Conservation (phyloP, 2,113 vertebrate genomes). For the Canis aureus region DNA sequence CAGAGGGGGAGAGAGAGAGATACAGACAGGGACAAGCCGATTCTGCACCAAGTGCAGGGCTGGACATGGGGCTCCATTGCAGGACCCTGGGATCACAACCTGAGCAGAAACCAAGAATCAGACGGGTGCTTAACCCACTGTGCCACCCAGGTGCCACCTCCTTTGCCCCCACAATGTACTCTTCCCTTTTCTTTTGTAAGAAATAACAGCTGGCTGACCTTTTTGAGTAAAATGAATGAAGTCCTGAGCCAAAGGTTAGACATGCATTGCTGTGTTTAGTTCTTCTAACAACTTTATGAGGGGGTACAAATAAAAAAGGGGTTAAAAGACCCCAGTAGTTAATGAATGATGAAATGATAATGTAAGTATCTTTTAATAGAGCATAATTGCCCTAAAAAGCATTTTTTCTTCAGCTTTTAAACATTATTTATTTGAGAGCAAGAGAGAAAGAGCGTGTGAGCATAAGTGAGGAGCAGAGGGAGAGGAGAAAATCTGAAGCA, state of each 20-base stretch:
- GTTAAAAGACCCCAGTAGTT: background rate
- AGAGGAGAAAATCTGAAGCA: too few relatives aligned
- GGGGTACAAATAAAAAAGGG: background rate
- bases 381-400: background rate
- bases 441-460: too few relatives aligned
- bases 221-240: background rate
- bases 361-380: background rate
- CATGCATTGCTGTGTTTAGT: background rate
- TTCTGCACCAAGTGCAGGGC: background rate
- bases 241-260: background rate
- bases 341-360: background rate
- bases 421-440: too few relatives aligned
- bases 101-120: background rate
- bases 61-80: background rate
- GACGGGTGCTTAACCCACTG: background rate
- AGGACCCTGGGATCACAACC: background rate
- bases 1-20: background rate
- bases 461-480: too few relatives aligned
- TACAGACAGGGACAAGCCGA: background rate
- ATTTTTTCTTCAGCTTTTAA: constrained; percentile 8
- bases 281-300: background rate
- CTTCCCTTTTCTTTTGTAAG: background rate
- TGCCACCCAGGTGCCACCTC: background rate
- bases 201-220: background rate
- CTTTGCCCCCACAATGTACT: background rate